Evolutionary conservation across 2,888 invertebrate species (phyloP), one percentile per base, ranked within the genome.

Genomic region (Epistrophe eligans): DNA sequence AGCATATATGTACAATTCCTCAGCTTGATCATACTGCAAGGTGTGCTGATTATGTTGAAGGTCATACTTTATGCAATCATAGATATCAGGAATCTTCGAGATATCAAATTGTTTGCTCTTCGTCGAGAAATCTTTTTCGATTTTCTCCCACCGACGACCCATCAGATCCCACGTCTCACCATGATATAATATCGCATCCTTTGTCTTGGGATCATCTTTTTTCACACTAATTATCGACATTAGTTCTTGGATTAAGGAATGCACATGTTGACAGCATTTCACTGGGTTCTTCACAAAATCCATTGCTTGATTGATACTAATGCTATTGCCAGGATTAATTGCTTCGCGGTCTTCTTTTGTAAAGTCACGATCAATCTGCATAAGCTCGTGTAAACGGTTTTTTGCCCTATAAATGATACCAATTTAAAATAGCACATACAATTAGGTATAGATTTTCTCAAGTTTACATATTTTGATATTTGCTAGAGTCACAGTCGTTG

Each of bases 121-220:
- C 0, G 97, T 97, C 90, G 97, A 97, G 92, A 99, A 99, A 93
- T 99, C 99, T 93, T 99, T 99, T 91, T 99, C 98, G 74, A 99
- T 97, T 93, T 99, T 99, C 55, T 98, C 97, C 99, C 99, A 99
- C 15, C 99, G 95, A 24, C 99, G 95, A 8, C 98, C 98, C 97
- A 99, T 98, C 88, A 99, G 93, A 91, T 99, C 99, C 99, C 99
- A 99, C 0, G 99, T 98, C 93, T 99, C 99, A 6, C 99, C 99
- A 91, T 99, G 98, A 93, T 99, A 99, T 9, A 99, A 94, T 80
- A 97, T 96, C 5, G 98, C 96, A 91, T 98, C 98, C 96, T 97
- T 97, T 17, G 97, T 97, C 94, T 98, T 98, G 0, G 95, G 95
- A 93, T 98, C 97, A 90, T 98, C 98, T 90, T 96, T 96, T 93